These are phyloP conservation scores for Drosophila neonasuta DNA, from an alignment of 2,888 invertebrate species.

Conservation along the genomic window DNA sequence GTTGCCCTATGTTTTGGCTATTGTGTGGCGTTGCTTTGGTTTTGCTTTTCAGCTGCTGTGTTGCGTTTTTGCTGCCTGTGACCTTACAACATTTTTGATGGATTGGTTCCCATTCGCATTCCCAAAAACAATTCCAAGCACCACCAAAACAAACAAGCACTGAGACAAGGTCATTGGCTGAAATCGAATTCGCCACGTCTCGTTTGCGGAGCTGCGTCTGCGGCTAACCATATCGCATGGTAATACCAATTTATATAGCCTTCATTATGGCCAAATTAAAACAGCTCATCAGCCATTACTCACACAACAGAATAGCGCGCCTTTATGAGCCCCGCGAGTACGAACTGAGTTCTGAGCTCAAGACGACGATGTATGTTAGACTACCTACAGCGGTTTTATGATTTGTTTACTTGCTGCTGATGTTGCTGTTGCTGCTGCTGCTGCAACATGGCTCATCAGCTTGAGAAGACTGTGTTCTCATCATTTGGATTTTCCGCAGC, in stretches of 20 bases:
- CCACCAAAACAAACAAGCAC: background rate
- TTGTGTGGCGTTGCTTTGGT: constrained; percentile 65
- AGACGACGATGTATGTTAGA: constrained; percentile 4
- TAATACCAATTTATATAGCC: constrained; percentile 59
- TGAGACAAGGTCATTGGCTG: constrained; percentile 38
- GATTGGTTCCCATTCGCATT: constrained; percentile 50
- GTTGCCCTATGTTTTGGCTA: constrained; percentile 42
- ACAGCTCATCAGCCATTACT: constrained; percentile 56
- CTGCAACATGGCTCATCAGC: constrained; percentile 15
- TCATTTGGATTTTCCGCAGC: constrained; percentile 73
- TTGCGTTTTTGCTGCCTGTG: constrained; percentile 13
- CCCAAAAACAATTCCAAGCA: background rate
- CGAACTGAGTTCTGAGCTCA: background rate
- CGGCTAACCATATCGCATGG: constrained; percentile 67
- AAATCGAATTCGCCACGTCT: constrained; percentile 66
- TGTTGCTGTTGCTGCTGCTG: constrained; percentile 18
- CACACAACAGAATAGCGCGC: constrained; percentile 44
- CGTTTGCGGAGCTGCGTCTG: constrained; percentile 26
- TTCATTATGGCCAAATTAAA: constrained; percentile 60
- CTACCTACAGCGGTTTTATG: constrained; percentile 71
- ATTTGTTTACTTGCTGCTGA: constrained; percentile 70
- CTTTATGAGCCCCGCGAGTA: constrained; percentile 39
- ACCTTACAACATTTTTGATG: constrained; percentile 55
- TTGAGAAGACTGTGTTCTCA: constrained; percentile 47
- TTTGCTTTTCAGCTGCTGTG: constrained; percentile 24